Base-by-base conservation (phyloP, 2,797 vertebrate species). In the Molossus alvarezi region DNA sequence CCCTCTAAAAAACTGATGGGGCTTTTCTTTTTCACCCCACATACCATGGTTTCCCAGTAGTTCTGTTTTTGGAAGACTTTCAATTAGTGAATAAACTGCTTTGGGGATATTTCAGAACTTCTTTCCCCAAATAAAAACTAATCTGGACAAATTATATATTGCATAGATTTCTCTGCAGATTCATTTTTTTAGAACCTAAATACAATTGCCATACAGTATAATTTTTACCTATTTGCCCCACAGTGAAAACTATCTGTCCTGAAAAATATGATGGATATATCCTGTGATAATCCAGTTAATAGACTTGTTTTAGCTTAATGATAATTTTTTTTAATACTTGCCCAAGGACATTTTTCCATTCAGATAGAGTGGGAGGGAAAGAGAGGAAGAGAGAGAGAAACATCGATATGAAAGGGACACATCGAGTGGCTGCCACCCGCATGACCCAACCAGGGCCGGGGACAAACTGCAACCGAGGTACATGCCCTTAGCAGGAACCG, bases 1-100 rank as follows among this genome's bases (percentile, higher is more conserved):
- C 98, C 98, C 97, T 97, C 97, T 96, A 97, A 97, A 98, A 95
- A 98, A 98, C 95, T 51, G 97, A 98, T 97, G 97, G 97, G 98
- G 92, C 73, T 97, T 96, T 98, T 97, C 91, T 97, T 98, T 95
- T 97, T 73, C 91, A 97, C 94, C 95, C 94, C 97, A 96, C 95
- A 95, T 92, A 97, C 84, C 95, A 98, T 2, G 81, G 97, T 97
- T 96, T 98, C 80, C 97, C 96, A 97, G 95, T 95, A 97, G 84
- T 60, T 97, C 92, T 97, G 64, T 94, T 90, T 97, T 88, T 95
- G 96, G 87, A 91, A 58, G 97, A 5, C 57, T 92, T 97, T 97
- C 88, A 96, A 89, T 53, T 11, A 6, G 94, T 75, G 76, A 98
- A 87, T 96, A 97, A 97, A 88, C 90, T 97, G 88, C 73, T 97